A percentile compares a stretch with the other conserved stretches of the same genome.
Evolutionary conservation across 2,888 invertebrate genomes (phyloP).

Genomic region (Stenodera caucasica): DNA sequence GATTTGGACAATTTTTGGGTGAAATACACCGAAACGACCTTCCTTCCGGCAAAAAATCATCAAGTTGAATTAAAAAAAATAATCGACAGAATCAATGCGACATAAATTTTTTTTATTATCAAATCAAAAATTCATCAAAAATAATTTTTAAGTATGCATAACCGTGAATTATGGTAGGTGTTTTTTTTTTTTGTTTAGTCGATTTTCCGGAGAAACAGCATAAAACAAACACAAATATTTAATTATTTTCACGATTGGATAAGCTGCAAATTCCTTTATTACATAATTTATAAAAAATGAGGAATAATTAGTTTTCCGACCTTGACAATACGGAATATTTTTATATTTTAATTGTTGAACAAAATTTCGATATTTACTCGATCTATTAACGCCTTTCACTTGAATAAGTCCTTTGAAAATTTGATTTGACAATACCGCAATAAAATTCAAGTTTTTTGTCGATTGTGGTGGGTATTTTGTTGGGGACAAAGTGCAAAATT

Average conservation of each 20-base stretch:
- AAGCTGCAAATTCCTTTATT: not conserved
- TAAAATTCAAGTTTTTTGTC: not conserved
- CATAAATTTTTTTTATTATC: not conserved
- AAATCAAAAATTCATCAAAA: not conserved
- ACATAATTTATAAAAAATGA: not conserved
- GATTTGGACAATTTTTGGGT: not conserved
- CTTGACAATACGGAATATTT: not conserved
- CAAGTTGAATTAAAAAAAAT: not conserved
- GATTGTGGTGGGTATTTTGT: not conserved
- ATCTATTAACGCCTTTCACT: too few species aligned
- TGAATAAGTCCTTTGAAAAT: too few species aligned
- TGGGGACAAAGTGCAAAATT: not conserved
- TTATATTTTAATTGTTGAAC: not conserved
- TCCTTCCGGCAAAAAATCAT: not conserved
- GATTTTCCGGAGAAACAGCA: not conserved
- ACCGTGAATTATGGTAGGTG: not conserved
- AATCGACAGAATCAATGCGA: not conserved
- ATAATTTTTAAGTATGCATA: too few species aligned
- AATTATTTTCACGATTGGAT: constrained; percentile 4
- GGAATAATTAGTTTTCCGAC: not conserved
- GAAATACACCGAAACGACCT: not conserved
- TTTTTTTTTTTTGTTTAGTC: not conserved
- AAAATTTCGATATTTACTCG: not conserved
- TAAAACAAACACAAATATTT: not conserved
- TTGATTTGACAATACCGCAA: not conserved